Evolutionary conservation across 2,888 invertebrate species (phyloP).

Genomic region (Microplitis manilae): DNA sequence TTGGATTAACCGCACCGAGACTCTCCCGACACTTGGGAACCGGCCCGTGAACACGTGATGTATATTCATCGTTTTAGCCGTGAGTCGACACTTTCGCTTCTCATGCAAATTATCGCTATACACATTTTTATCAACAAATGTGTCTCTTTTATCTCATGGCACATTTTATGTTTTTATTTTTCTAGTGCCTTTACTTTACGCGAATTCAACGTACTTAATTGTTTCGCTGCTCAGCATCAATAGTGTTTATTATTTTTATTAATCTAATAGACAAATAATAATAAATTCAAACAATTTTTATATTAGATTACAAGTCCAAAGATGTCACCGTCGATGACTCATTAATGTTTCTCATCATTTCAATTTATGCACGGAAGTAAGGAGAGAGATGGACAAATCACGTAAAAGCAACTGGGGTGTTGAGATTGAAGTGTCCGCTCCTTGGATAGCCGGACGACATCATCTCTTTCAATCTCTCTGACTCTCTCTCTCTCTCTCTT

Average conservation of each 20-base stretch:
- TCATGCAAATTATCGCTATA: conserved; percentile 67
- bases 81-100: conserved; percentile 60
- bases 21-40: conserved; percentile 71
- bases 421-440: conserved; percentile 70
- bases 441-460: conserved; percentile 59
- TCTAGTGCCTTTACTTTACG: conserved; percentile 1
- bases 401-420: conserved; percentile 56
- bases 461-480: conserved; percentile 43
- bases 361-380: conserved; percentile 64
- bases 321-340: conserved; percentile 18
- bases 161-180: conserved; percentile 43
- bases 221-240: no score
- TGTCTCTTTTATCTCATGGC: conserved; percentile 49
- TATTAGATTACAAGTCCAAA: not conserved
- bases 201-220: no score
- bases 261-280: not conserved
- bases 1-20: conserved; percentile 70
- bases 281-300: conserved; percentile 41
- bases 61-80: conserved; percentile 49
- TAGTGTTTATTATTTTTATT: no score
- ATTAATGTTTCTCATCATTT: conserved; percentile 60
- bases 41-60: conserved; percentile 59
- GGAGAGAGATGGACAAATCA: conserved; percentile 46
- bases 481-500: conserved; percentile 37
- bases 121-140: conserved; percentile 17